A percentile compares a stretch with the other conserved stretches of the same genome.
These are phyloP conservation scores for Malthinus flaveolus DNA, from an alignment of 2,888 invertebrate genomes.

Conservation along the genomic window DNA sequence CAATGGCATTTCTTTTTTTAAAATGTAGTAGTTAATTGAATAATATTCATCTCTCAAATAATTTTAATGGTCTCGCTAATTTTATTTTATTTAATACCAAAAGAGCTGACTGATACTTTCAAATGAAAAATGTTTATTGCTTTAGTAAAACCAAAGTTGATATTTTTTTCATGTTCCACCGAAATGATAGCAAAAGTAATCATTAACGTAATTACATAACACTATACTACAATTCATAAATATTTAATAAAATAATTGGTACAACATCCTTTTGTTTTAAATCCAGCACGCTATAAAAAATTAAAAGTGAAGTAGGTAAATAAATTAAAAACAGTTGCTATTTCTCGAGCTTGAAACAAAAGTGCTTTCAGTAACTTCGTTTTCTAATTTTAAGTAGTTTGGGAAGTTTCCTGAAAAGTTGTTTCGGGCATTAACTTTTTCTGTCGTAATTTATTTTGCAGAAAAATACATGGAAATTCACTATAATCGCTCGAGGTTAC, in stretches of 20 bases:
- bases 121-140: too few species aligned
- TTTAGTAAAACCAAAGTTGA: too few species aligned
- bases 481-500: conserved; percentile 40
- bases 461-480: conserved; percentile 47
- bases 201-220: too few species aligned
- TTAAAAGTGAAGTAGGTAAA: conserved; percentile 33
- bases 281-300: not conserved
- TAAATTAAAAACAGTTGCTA: conserved; percentile 24
- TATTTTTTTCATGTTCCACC: too few species aligned
- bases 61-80: too few species aligned
- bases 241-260: not conserved
- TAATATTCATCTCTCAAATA: too few species aligned
- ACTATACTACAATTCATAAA: too few species aligned
- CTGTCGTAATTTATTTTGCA: conserved; percentile 45
- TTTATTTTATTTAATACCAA: too few species aligned
- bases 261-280: not conserved
- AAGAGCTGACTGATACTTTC: too few species aligned
- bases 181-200: too few species aligned
- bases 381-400: conserved; percentile 45
- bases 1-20: too few species aligned
- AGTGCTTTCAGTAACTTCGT: conserved; percentile 44
- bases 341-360: conserved; percentile 36
- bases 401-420: conserved; percentile 40
- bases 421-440: conserved; percentile 46
- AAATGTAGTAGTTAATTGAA: too few species aligned